Conservation (phyloP, 2,888 invertebrate species). For the Spodoptera picta region DNA sequence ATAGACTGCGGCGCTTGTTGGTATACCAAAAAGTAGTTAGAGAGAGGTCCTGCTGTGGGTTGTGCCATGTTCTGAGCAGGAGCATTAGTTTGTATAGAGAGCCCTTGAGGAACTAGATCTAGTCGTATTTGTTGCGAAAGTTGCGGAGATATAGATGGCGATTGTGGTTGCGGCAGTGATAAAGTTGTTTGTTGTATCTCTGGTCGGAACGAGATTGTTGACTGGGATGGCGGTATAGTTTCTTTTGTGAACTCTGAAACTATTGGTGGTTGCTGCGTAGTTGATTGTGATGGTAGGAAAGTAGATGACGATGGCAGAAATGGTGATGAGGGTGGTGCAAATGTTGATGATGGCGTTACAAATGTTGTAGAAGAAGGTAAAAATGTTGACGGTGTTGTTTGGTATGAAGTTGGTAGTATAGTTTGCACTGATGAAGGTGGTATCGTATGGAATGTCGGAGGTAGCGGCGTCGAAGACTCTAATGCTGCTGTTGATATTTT, state of each 20-base stretch:
- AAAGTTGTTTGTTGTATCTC: constrained; percentile 27
- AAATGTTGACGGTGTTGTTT: constrained; percentile 11
- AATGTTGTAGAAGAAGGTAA: constrained; percentile 13
- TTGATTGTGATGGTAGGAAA: constrained; percentile 20
- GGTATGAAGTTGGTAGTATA: constrained; percentile 5
- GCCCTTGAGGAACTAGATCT: constrained; percentile 27
- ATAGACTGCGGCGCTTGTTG: constrained; percentile 66
- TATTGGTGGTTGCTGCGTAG: constrained; percentile 26
- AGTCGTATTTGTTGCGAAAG: constrained; percentile 39
- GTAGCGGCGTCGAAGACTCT: constrained; percentile 39
- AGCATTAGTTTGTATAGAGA: too few relatives aligned
- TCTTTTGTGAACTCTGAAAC: constrained; percentile 38
- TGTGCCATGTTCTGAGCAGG: constrained; percentile 24
- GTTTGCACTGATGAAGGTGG: constrained; percentile 16
- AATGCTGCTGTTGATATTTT: constrained; percentile 23
- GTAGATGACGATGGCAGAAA: constrained; percentile 2
- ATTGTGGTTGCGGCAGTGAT: constrained; percentile 10
- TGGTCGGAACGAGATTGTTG: constrained; percentile 15
- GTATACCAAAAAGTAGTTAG: constrained; percentile 66
- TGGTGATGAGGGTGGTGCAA: not conserved
- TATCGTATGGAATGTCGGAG: constrained; percentile 23
- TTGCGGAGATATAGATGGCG: constrained; percentile 29
- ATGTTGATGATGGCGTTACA: constrained; percentile 4
- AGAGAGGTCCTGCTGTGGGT: constrained; percentile 29
- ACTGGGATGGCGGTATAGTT: constrained; percentile 29